phyloP scores from a whole-genome alignment of 2,888 invertebrate genomes.

The Bellardia bayeri region DNA sequence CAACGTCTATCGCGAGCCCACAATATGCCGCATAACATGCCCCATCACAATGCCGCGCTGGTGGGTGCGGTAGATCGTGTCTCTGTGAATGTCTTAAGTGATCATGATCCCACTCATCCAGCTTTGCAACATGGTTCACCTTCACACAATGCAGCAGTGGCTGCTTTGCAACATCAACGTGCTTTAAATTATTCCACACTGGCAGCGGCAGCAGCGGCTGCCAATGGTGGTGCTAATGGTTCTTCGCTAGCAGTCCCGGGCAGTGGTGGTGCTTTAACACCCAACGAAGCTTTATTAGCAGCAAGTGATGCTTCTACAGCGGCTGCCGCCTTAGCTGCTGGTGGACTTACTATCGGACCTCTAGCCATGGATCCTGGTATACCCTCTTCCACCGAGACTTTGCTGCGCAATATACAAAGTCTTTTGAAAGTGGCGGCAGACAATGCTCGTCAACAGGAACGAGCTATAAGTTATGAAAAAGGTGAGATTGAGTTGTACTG shows the following conservation, averaged over 20 bases:
- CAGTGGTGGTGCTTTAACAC: conserved; percentile 79
- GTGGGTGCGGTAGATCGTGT: conserved; percentile 76
- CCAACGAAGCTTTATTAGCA: conserved; percentile 81
- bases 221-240: conserved; percentile 78
- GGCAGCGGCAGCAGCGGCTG: conserved; percentile 87
- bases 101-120: conserved; percentile 88
- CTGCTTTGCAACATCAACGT: conserved; percentile 85
- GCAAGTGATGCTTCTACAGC: conserved; percentile 81
- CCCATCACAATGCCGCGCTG: conserved; percentile 76
- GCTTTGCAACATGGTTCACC: conserved; percentile 84
- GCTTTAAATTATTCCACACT: conserved; percentile 93
- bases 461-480: conserved; percentile 98
- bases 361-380: conserved; percentile 83
- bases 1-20: conserved; percentile 78
- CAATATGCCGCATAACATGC: conserved; percentile 71
- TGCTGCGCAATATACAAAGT: conserved; percentile 97
- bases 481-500: conserved; percentile 86
- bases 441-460: conserved; percentile 97
- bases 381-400: conserved; percentile 92
- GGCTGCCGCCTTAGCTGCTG: conserved; percentile 81
- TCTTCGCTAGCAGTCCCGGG: conserved; percentile 76
- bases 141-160: conserved; percentile 75
- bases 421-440: conserved; percentile 98
- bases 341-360: conserved; percentile 81
- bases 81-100: conserved; percentile 85